Base-by-base conservation (phyloP, 2,888 invertebrate genomes). In the Eledona agricola region DNA sequence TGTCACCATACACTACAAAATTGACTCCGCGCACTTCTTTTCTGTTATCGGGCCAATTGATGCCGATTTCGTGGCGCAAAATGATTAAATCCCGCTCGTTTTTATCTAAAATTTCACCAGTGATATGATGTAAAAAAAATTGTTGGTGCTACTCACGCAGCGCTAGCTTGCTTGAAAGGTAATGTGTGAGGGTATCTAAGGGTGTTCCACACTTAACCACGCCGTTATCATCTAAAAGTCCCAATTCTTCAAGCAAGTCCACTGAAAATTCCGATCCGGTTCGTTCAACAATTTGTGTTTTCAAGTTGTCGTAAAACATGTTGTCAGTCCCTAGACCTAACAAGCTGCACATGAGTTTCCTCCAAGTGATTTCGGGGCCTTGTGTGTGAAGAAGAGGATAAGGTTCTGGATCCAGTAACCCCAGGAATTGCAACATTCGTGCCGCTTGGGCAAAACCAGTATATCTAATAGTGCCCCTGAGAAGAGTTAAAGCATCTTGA, bases 341-440 rank as follows among this genome's bases (percentile, higher is more conserved):
- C 28, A 95, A 78, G 65, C 89, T 88, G 68, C 93, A 93, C 25
- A 96, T 84, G 43, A 96, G 82, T 19, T 69, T 72, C 77, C 92
- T 91, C 99, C 99, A 99, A 4, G 96, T 96, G 16, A 97, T 87
- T 57, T 93, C 93, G 0, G 98, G 98, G 26, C 98, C 98, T 70
- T 89, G 90, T 0, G 91, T 90, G 74, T 99, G 98, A n/a, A 99
- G 80, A 64, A 87, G 84, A 0, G 97, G 89, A 76, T 94, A 90
- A 1, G 89, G 87, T 64, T 88, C 88, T 0, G 89, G 84, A 72
- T 93, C 92, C 32, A 98, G 84, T 1, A 98, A 80, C 0, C 97
- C 97, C 46, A 97, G 79, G 37, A 89, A 80, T 70, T 96, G 91
- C 71, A 99, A 81, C 1, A 90, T 90, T 63, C 89, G 87, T 67